Evolutionary conservation across 2,113 vertebrate species (phyloP), one percentile per base, ranked within the genome.

Genomic region (Melanocharis versteri): DNA sequence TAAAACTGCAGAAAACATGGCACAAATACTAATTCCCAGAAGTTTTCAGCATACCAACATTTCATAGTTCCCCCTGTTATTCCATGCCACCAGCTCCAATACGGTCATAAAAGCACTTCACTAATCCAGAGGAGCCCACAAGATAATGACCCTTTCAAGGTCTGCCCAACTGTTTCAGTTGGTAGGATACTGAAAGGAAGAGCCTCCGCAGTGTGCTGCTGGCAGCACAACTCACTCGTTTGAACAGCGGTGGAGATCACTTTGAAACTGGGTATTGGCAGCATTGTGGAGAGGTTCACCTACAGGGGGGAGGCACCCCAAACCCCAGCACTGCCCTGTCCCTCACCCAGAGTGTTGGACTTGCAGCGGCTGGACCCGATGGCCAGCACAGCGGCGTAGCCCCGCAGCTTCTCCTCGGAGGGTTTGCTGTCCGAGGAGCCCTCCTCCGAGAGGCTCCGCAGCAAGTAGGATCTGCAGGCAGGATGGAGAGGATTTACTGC

Each of bases 301-400:
- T 4, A 5, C 4, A 18, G 3, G 44, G 13, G 20, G 6, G 27
- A 77, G 50, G 77, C 68, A 53, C 37, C 16, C 5, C 17, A 42
- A 56, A n/a, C 15, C 17, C 61, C 51, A 48, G 50, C 58, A 2
- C 6, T 13, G 70, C 42, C 51, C 83, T 19, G n/a, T 1, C 30
- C 42, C 97, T 97, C 96, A 99, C 99, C 99, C 33, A 99, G 97
- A 15, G 98, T 94, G 94, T 99, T 99, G 33, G 99, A 98, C 87
- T 99, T 99, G 98, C 99, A 99, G 33, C 99, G 98, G 5, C 98
- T 97, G 77, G 99, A 99, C 54, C 99, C 99, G n/a, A 99, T 98
- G 19, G 99, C 99, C 89, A 99, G 95, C 61, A 99, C 99, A 7
- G 99, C 99, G 39, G 99, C 98, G 35, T 99, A 99, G 21, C 99